These are phyloP conservation scores for Petaurus breviceps DNA, from an alignment of 2,113 vertebrate genomes.

Conservation along the genomic window DNA sequence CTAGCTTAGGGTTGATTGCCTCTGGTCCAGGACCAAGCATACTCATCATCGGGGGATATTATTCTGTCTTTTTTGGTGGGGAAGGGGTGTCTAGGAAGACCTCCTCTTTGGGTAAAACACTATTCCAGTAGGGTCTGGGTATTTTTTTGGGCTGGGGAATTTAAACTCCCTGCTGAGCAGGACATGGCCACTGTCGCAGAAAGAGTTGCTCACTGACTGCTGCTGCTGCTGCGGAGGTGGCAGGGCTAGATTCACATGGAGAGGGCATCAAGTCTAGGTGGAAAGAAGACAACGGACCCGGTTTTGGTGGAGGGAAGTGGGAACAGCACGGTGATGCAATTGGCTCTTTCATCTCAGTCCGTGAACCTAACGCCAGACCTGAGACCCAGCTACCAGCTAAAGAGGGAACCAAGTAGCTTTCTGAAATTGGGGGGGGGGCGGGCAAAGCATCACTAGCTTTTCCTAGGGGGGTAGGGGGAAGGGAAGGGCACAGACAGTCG, in stretches of 20 bases:
- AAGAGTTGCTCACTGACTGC: not conserved
- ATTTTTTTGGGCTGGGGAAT: slow-evolving; percentile 43
- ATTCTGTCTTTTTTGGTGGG: not conserved
- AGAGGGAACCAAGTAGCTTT: not conserved
- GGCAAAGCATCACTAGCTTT: not conserved
- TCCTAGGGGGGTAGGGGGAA: not conserved
- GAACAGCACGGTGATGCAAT: not conserved
- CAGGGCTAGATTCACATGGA: slow-evolving; percentile 7
- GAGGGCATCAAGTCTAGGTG: slow-evolving; percentile 68
- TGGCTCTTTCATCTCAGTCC: not conserved
- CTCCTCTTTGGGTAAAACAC: slow-evolving; percentile 15
- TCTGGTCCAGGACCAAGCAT: not conserved
- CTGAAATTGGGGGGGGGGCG: not conserved
- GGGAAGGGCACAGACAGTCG: not conserved
- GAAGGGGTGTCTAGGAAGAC: not conserved
- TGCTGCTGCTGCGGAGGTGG: not conserved
- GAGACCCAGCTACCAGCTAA: slow-evolving; percentile 2
- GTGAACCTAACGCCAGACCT: slow-evolving; percentile 10
- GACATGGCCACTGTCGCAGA: not conserved
- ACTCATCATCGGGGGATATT: not conserved
- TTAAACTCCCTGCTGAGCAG: slow-evolving; percentile 57
- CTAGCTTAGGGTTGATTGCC: not conserved
- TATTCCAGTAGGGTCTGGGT: not conserved
- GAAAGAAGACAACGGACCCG: slow-evolving; percentile 7
- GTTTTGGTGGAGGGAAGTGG: slow-evolving; percentile 46